Evolutionary conservation across 2,797 vertebrate species (phyloP), one percentile per base, ranked within the genome.

Genomic region (Mus spretus): DNA sequence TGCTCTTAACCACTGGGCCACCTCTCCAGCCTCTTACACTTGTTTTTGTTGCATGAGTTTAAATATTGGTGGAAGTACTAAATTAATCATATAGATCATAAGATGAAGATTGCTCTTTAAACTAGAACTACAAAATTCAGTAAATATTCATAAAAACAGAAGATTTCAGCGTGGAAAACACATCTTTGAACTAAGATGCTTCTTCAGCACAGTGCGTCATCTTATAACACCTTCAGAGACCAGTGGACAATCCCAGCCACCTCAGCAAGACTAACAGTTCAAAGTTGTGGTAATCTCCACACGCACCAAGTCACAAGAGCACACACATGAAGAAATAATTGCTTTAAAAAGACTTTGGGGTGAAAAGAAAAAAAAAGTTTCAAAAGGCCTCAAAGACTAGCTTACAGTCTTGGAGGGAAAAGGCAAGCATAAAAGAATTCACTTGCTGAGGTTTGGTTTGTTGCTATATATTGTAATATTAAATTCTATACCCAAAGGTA

Each of bases 61-160:
- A 90, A 15, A 91, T 50, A 22, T 79, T 28, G 82, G n/a, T 13
- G 31, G 77, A 72, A 72, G 19, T 1, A 31, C 20, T 80, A 57
- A 83, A 34, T 10, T 78, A 50, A 79, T 92, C 10, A 77, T 40
- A 80, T 90, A 72, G 44, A 93, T n/a, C 34, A 80, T 24, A 89
- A 92, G 26, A 91, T 22, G 9, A 19, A 83, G 20, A 92, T 17
- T 93, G 85, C 70, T 89, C 70, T 77, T 7, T 22, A 92, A 84
- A 83, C 12, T 34, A 81, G 79, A 61, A 87, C 65, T 90, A 74
- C 26, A 95, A 79, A 93, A 82, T 81, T 57, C 53, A 84, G 40
- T 75, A 77, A 87, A 37, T 81, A 34, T 47, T 94, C 50, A 83
- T 34, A 88, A 84, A 83, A 78, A 89, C 47, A 74, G 61, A 84